phyloP scores from a whole-genome alignment of 2,797 vertebrate genomes.

The Chiloscyllium punctatum region DNA sequence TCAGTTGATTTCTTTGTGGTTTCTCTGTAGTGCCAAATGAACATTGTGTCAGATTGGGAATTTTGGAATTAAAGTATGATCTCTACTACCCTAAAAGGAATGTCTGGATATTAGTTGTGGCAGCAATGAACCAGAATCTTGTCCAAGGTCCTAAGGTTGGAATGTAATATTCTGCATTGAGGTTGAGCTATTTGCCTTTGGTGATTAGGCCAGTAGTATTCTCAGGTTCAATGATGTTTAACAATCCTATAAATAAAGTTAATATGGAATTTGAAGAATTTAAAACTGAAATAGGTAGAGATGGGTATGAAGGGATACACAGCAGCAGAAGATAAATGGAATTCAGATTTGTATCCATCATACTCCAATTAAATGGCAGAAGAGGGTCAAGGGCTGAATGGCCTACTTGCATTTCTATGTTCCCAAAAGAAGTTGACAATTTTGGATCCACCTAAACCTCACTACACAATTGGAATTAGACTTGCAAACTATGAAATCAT shows the following conservation, averaged over 20 bases:
- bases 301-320: background rate
- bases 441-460: background rate
- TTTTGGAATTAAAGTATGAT: background rate
- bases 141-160: background rate
- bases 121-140: background rate
- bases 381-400: background rate
- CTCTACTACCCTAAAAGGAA: background rate
- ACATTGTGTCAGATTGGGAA: background rate
- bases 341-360: background rate
- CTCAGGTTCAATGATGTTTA: background rate
- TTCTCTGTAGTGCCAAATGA: background rate
- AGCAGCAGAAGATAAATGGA: background rate
- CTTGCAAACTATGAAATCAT: background rate
- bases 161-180: background rate
- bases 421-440: background rate
- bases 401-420: background rate
- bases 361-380: background rate
- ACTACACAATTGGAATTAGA: background rate
- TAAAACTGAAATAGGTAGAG: background rate
- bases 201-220: background rate
- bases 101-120: background rate
- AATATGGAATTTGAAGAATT: background rate
- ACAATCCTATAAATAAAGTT: background rate
- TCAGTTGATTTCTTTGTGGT: background rate
- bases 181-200: background rate